These are phyloP conservation scores for Brachionus calyciflorus DNA, from an alignment of 1,140 invertebrate species.

Conservation along the genomic window DNA sequence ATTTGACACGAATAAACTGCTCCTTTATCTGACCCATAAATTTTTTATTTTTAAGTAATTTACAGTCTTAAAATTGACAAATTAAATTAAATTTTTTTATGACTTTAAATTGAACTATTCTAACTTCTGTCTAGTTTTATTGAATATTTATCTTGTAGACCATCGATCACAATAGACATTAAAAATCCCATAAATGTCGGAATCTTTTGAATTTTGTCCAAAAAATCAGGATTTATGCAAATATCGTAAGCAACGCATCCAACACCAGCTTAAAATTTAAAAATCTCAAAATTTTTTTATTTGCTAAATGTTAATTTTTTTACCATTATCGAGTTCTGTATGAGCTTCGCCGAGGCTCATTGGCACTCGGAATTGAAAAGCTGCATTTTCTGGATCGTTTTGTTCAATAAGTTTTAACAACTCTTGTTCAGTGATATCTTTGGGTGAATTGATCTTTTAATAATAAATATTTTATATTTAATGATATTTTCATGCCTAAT, in stretches of 20 bases:
- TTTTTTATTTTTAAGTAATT: constrained; percentile 66
- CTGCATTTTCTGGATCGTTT: constrained; percentile 65
- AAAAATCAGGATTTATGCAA: constrained; percentile 72
- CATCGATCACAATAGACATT: constrained; percentile 72
- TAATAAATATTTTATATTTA: constrained; percentile 38
- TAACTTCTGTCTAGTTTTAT: constrained; percentile 39
- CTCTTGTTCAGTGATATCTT: constrained; percentile 74
- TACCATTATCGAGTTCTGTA: constrained; percentile 73
- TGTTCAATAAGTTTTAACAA: constrained; percentile 70
- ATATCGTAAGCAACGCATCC: constrained; percentile 73
- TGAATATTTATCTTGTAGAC: constrained; percentile 69
- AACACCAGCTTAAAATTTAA: constrained; percentile 62
- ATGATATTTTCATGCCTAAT: neutral
- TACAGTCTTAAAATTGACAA: constrained; percentile 60
- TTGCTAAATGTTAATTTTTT: constrained; percentile 47
- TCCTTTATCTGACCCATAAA: constrained; percentile 65
- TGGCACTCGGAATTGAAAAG: constrained; percentile 70
- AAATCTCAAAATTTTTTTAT: constrained; percentile 29
- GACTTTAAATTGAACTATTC: neutral
- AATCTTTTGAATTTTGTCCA: constrained; percentile 65
- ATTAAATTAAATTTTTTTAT: neutral
- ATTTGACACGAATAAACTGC: constrained; percentile 55
- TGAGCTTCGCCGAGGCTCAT: constrained; percentile 81
- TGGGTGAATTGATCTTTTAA: constrained; percentile 76
- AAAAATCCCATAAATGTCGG: constrained; percentile 73